phyloP scores from a whole-genome alignment of 2,113 vertebrate species.

The Leptosomus discolor region DNA sequence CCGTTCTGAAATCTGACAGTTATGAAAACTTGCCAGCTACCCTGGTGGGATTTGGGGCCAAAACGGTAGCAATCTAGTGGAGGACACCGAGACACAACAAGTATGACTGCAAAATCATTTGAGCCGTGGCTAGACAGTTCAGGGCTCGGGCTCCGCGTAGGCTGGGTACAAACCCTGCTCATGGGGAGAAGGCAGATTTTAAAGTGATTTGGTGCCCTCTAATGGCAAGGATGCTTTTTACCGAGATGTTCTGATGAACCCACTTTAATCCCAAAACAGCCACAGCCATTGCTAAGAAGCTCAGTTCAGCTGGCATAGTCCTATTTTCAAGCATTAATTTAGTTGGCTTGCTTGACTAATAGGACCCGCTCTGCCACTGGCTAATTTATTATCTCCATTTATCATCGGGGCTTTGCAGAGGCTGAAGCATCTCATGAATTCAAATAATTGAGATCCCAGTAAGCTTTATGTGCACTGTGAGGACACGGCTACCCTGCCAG shows the following conservation, averaged over 20 bases:
- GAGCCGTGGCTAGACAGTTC: neutral
- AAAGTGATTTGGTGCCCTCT: slow-evolving; percentile 66
- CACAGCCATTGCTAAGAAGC: neutral
- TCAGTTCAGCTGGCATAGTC: neutral
- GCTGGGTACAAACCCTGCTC: neutral
- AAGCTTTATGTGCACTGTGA: neutral
- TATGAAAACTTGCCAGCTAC: neutral
- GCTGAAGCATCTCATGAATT: neutral
- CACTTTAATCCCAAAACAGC: fast-evolving
- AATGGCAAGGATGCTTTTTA: neutral
- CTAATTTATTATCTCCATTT: neutral
- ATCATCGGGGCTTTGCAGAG: neutral
- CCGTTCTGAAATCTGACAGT: neutral
- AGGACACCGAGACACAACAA: neutral
- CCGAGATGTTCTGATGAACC: neutral
- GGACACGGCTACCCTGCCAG: neutral
- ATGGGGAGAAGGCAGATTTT: neutral
- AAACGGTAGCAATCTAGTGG: neutral
- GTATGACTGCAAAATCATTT: neutral
- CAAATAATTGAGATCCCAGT: neutral
- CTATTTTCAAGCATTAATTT: neutral
- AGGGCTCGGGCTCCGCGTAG: neutral
- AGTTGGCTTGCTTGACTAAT: neutral
- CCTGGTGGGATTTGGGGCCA: neutral
- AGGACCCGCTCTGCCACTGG: neutral